Conservation (phyloP, 2,113 vertebrate species). For the Labeo catla region DNA sequence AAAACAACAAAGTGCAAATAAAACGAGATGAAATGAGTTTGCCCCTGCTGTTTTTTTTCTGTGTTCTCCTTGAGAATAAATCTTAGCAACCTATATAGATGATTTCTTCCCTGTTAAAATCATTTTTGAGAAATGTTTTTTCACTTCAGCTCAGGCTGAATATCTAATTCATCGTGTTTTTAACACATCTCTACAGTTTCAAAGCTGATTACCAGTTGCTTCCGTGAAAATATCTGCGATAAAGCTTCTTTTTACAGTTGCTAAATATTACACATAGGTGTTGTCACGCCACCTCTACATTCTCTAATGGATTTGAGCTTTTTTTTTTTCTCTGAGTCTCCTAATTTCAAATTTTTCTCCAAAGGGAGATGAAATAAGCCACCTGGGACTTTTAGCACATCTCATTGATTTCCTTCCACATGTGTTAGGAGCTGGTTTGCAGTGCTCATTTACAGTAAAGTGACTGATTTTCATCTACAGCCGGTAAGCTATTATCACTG, state of each 20-base stretch:
- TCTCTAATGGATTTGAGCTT: slow-evolving; percentile 17
- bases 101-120: neutral
- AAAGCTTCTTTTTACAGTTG: slow-evolving; percentile 19
- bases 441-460: slow-evolving; percentile 37
- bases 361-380: slow-evolving; percentile 28
- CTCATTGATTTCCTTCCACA: slow-evolving; percentile 48
- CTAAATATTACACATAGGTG: slow-evolving; percentile 32
- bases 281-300: slow-evolving; percentile 17
- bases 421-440: slow-evolving; percentile 16
- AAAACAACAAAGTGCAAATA: slow-evolving; percentile 25
- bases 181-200: slow-evolving; percentile 6
- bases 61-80: neutral
- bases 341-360: slow-evolving; percentile 1
- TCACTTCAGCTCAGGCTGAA: neutral
- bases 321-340: neutral
- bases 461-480: slow-evolving; percentile 34
- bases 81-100: neutral
- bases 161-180: neutral
- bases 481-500: slow-evolving; percentile 30
- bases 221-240: slow-evolving; percentile 1
- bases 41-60: neutral
- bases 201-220: neutral
- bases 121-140: neutral
- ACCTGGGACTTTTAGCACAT: slow-evolving; percentile 39
- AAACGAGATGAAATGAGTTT: slow-evolving; percentile 22